Evolutionary conservation across 2,113 vertebrate genomes (phyloP), one percentile per base, ranked within the genome.

Genomic region (Neolamprologus sp.): DNA sequence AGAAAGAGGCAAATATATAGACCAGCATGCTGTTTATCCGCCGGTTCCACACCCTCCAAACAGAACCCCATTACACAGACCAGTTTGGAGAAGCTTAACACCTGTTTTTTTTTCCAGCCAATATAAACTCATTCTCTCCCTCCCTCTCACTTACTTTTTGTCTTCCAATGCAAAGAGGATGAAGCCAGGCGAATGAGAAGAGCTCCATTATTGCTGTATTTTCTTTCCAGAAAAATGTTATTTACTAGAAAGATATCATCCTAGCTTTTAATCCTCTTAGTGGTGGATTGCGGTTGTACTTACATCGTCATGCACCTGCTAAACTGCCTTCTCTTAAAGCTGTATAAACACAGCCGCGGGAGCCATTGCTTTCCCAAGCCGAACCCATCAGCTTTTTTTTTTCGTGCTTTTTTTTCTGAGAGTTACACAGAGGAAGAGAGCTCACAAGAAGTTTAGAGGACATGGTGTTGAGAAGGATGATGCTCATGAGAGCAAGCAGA

Each of bases 231-330:
- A 92, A 94, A 96, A 96, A 95, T 86, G 90, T 96, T 97, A 96
- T 97, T 96, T 96, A 96, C 96, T 96, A 94, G 95, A 95, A 95
- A 96, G 96, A 96, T 97, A 96, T 96, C 95, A 95, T 96, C 95
- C 96, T 91, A 93, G 92, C 94, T 96, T 95, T 96, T 96, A 97
- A 97, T 97, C 96, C 96, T 96, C 96, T 97, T 97, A 97, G 95
- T 79, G 90, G 92, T 96, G 96, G 95, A 96, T 97, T 97, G 96
- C 84, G 94, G 95, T 96, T 96, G 96, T 97, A 96, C 95, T 95
- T 96, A 96, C 95, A 96, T 95, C 94, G 31, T 92, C 94, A 95
- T 96, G 95, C 96, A 97, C 96, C 96, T 96, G 96, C 95, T 96
- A 96, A 97, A 96, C 94, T 94, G 94, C 94, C 95, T 93, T 95